A percentile compares a stretch with the other conserved stretches of the same genome.
Evolutionary conservation across 2,113 vertebrate species (phyloP).

Genomic region (Genyomyrus donnyi): DNA sequence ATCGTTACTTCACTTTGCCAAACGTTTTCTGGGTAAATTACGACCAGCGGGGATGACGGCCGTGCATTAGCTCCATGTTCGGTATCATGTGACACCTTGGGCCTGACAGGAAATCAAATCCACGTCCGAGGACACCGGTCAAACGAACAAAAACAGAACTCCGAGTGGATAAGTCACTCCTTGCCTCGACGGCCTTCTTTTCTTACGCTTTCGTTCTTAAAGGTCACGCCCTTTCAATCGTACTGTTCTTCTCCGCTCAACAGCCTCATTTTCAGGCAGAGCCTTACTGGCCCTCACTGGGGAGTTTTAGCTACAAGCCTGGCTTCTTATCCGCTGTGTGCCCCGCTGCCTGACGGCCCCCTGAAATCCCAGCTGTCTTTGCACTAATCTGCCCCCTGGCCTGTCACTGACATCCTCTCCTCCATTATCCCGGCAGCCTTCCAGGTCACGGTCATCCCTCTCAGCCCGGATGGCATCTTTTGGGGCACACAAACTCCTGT

Average conservation of each 20-base stretch:
- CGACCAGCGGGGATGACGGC: not conserved
- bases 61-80: not conserved
- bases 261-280: not conserved
- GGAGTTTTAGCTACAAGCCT: not conserved
- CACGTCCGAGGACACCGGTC: not conserved
- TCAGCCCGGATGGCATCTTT: not conserved
- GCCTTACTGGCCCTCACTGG: not conserved
- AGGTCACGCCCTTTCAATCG: not conserved
- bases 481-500: not conserved
- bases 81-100: not conserved
- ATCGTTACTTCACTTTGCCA: not conserved
- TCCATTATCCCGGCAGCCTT: not conserved
- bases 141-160: not conserved
- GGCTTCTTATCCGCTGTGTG: not conserved
- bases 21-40: not conserved
- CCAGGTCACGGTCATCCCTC: not conserved
- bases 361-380: not conserved
- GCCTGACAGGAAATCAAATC: not conserved
- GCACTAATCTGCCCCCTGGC: not conserved
- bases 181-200: not conserved
- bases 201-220: not conserved
- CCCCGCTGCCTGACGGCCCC: not conserved
- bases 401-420: not conserved
- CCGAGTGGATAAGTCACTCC: not conserved
- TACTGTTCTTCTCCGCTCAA: not conserved